Percentiles rank a stretch among this genome's conserved stretches.
Conservation (phyloP, 2,888 invertebrate species). For the Nymphalis polychloros region DNA sequence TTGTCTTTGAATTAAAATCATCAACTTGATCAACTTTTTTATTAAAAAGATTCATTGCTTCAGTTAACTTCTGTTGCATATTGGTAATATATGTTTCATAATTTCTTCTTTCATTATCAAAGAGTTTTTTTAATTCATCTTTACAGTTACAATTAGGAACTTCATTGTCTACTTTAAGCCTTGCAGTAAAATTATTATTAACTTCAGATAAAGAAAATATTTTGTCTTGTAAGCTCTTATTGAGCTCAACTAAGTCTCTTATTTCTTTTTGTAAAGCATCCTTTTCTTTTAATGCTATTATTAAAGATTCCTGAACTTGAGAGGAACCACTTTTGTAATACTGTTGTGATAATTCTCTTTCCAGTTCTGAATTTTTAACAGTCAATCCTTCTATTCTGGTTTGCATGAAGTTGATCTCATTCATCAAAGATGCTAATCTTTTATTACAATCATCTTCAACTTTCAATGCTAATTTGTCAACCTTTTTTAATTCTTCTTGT, state of each 20-base stretch:
- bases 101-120: constrained; percentile 69
- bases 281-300: constrained; percentile 61
- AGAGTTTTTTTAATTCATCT: constrained; percentile 62
- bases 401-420: constrained; percentile 83
- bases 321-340: constrained; percentile 47
- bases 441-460: constrained; percentile 90
- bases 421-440: constrained; percentile 83
- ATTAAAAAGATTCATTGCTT: constrained; percentile 65
- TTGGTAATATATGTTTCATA: constrained; percentile 68
- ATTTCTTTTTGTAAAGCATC: constrained; percentile 71
- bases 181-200: constrained; percentile 44
- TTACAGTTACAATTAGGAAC: constrained; percentile 60
- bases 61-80: constrained; percentile 66
- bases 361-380: constrained; percentile 73
- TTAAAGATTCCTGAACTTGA: constrained; percentile 54
- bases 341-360: constrained; percentile 79
- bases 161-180: constrained; percentile 44
- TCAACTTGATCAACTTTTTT: constrained; percentile 58
- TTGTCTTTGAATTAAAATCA: constrained; percentile 45
- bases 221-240: constrained; percentile 76
- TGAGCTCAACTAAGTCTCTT: constrained; percentile 72
- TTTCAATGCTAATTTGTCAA: constrained; percentile 87
- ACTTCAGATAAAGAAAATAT: constrained; percentile 55
- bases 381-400: constrained; percentile 75
- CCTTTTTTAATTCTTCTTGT: constrained; percentile 86